Conservation (phyloP, 2,888 invertebrate genomes). For the Eupithecia vulgata region DNA sequence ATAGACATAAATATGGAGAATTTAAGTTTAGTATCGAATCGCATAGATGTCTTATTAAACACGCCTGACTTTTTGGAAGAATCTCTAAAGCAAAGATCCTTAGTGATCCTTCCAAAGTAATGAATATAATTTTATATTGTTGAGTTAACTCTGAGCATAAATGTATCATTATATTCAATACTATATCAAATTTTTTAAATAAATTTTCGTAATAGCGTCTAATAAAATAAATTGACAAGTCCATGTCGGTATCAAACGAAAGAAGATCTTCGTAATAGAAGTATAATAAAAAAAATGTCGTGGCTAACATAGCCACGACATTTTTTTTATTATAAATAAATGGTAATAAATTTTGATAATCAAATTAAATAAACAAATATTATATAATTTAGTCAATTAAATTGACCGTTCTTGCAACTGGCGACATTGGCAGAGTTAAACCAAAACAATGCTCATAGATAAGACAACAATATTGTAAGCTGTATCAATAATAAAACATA, state of each 20-base stretch:
- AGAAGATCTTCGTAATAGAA: too few relatives aligned
- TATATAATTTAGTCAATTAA: not conserved
- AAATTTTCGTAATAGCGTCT: not conserved
- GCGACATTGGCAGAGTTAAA: not conserved
- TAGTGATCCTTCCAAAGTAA: slow-evolving; percentile 2
- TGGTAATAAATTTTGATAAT: not conserved
- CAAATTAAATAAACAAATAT: too few relatives aligned
- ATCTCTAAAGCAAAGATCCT: not conserved
- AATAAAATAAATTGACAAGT: too few relatives aligned
- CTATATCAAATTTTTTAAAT: not conserved
- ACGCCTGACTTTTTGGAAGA: slow-evolving; percentile 5
- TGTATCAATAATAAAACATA: not conserved
- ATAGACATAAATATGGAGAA: not conserved
- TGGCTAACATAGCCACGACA: too few relatives aligned
- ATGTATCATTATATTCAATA: not conserved
- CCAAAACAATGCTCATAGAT: not conserved
- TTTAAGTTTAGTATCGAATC: not conserved
- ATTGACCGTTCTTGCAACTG: not conserved
- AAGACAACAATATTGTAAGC: slow-evolving; percentile 6
- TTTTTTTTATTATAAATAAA: too few relatives aligned
- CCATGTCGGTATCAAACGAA: too few relatives aligned
- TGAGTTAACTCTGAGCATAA: not conserved
- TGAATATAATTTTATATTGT: not conserved
- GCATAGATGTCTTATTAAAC: not conserved
- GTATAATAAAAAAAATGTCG: not conserved